Percentiles rank a stretch among this genome's conserved stretches.
Conservation (phyloP, 1,140 invertebrate genomes). For the Drosophila rufa region DNA sequence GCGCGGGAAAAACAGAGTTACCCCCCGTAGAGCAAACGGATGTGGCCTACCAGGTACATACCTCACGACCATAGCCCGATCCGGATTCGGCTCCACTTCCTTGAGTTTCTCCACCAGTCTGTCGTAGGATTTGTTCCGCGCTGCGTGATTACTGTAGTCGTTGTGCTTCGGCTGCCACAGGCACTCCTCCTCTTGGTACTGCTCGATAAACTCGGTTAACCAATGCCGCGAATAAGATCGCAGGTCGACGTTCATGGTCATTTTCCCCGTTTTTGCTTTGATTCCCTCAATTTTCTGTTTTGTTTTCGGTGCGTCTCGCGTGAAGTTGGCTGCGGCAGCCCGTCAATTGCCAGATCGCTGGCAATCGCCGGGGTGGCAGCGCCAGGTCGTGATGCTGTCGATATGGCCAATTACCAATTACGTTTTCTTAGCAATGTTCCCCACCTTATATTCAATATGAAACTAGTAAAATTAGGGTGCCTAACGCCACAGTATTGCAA, state of each 20-base stretch:
- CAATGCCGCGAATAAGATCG: slow-evolving; percentile 80
- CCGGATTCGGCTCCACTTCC: slow-evolving; percentile 82
- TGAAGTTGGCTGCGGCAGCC: slow-evolving; percentile 63
- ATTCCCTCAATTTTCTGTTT: slow-evolving; percentile 59
- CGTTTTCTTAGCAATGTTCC: no score
- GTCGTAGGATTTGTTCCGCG: slow-evolving; percentile 79
- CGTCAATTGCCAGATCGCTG: slow-evolving; percentile 12
- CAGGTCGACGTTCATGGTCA: slow-evolving; percentile 73
- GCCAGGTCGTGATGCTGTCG: background rate
- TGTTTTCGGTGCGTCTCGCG: slow-evolving; percentile 66
- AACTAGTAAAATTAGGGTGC: no score
- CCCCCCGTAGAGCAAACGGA: background rate
- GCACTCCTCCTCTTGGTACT: slow-evolving; percentile 83
- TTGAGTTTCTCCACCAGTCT: slow-evolving; percentile 80
- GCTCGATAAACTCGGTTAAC: slow-evolving; percentile 84
- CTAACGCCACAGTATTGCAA: no score
- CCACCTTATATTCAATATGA: no score
- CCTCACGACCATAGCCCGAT: slow-evolving; percentile 80
- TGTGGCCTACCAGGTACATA: background rate
- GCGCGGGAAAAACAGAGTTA: background rate
- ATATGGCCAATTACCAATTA: background rate
- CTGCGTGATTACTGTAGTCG: slow-evolving; percentile 81
- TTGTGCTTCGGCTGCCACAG: slow-evolving; percentile 84
- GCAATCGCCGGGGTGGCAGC: slow-evolving; percentile 9
- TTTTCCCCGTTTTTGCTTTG: slow-evolving; percentile 27